Evolutionary conservation across 2,797 vertebrate genomes (phyloP), one percentile per base, ranked within the genome.

Genomic region (Setipinna tenuifilis): DNA sequence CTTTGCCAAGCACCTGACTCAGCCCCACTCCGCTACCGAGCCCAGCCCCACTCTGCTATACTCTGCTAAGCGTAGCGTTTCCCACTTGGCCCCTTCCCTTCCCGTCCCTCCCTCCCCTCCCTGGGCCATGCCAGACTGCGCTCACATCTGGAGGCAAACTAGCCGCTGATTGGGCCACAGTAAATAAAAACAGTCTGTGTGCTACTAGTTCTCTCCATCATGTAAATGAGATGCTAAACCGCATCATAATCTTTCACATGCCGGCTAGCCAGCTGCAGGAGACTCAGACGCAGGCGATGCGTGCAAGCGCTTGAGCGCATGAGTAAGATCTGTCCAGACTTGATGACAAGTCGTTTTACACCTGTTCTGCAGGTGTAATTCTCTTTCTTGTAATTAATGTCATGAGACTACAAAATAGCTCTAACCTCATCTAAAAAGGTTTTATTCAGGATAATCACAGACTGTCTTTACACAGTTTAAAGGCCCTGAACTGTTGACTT

Each of bases 191-290:
- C 81, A 78, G 83, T 41, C n/a, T 80, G 81, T 16, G 62, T 81
- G 82, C 61, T 80, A 81, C 44, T 75, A 78, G 41, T 65, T 31
- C 62, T 75, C 65, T 85, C 78, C 35, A 50, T 83, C 62, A 25
- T 83, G 65, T 78, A 41, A 87, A 85, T 83, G 75, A 28, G 54
- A 83, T 78, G 81, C 25, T 83, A 82, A 87, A 78, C 71, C 71
- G 35, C 71, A 78, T n/a, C 2, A 35, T 75, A 75, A 75, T 71
- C 68, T 65, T 65, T 65, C n/a, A 6, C 61, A 71, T 71, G 41
- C 71, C 19, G 71, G 31, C 71, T 44, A 16, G 31, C 71, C 21
- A 16, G 35, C 7, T 54, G 50, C 50, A 78, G 6, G 6, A 2
- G 6, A 78, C 31, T 78, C 7, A n/a, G 6, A 78, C 31, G 44